Evolutionary conservation across 2,113 vertebrate species (phyloP).

Genomic region (Rana temporaria): DNA sequence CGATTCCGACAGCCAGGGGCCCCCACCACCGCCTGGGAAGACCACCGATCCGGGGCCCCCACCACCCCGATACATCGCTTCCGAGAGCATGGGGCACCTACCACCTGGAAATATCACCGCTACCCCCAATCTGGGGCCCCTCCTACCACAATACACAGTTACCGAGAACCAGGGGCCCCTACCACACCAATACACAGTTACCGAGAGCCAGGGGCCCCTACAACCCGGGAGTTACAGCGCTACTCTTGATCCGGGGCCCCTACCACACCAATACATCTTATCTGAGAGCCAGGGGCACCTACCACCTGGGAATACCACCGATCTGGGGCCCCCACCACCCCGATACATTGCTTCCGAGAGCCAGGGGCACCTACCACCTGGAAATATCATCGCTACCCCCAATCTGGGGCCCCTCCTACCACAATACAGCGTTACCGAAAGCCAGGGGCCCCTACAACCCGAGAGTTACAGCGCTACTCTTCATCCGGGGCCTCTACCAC

Average conservation of each 20-base stretch:
- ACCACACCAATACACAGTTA: no score
- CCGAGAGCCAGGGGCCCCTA: constrained; percentile 32
- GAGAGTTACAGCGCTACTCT: no score
- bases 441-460: not conserved
- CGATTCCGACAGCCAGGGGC: not conserved
- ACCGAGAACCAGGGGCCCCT: no score
- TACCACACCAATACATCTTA: not conserved
- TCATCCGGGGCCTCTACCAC: not conserved
- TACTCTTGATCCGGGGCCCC: constrained; percentile 47
- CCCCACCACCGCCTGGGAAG: not conserved
- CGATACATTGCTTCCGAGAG: no score
- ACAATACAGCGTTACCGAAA: no score
- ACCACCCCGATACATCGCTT: no score
- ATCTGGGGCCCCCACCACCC: constrained; percentile 42
- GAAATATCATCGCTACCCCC: constrained; percentile 51
- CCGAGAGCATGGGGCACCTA: no score
- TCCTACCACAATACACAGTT: no score
- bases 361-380: constrained; percentile 45
- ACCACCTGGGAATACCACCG: constrained; percentile 50
- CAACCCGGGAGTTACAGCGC: constrained; percentile 22
- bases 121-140: no score
- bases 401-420: no score
- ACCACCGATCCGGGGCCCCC: no score
- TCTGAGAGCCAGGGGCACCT: constrained; percentile 1
- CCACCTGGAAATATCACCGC: no score